Conservation (phyloP, 2,113 vertebrate genomes). For the Cathartes aura region DNA sequence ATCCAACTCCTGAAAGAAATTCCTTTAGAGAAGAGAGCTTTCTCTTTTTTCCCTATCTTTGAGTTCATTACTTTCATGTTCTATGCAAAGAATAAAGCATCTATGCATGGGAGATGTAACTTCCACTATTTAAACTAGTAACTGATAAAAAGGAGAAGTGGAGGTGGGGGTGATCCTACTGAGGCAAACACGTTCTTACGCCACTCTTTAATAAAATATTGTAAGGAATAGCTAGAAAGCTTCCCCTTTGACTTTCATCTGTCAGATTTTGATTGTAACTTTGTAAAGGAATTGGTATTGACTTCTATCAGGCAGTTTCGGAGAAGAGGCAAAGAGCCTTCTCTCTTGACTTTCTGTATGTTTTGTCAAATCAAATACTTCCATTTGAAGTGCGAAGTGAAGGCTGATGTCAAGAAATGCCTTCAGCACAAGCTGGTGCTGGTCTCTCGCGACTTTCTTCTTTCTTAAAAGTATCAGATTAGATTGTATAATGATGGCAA, state of each 20-base stretch:
- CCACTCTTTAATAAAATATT: slow-evolving; percentile 50
- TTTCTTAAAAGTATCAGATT: slow-evolving; percentile 9
- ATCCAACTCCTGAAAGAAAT: background rate
- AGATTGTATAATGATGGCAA: slow-evolving; percentile 66
- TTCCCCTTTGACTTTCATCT: slow-evolving; percentile 65
- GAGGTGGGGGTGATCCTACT: background rate
- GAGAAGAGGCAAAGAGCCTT: slow-evolving; percentile 57
- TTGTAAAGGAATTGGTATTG: slow-evolving; percentile 81
- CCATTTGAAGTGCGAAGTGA: slow-evolving; percentile 81
- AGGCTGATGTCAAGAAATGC: slow-evolving; percentile 84
- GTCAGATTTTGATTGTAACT: slow-evolving; percentile 68
- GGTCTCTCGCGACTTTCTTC: slow-evolving; percentile 71
- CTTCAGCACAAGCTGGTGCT: slow-evolving; percentile 81
- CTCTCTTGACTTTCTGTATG: slow-evolving; percentile 69
- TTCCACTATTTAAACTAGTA: slow-evolving; percentile 51
- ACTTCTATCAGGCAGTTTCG: slow-evolving; percentile 76
- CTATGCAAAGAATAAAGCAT: background rate
- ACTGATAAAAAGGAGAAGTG: background rate
- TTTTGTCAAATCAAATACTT: slow-evolving; percentile 86
- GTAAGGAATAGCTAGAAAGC: slow-evolving; percentile 28
- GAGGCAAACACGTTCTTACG: slow-evolving; percentile 9
- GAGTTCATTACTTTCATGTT: slow-evolving; percentile 25
- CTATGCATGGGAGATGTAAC: background rate
- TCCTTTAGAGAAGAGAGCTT: slow-evolving; percentile 2
- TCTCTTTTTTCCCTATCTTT: background rate